Conservation (phyloP, 1,140 invertebrate genomes). For the Zaprionus kolodkinae region DNA sequence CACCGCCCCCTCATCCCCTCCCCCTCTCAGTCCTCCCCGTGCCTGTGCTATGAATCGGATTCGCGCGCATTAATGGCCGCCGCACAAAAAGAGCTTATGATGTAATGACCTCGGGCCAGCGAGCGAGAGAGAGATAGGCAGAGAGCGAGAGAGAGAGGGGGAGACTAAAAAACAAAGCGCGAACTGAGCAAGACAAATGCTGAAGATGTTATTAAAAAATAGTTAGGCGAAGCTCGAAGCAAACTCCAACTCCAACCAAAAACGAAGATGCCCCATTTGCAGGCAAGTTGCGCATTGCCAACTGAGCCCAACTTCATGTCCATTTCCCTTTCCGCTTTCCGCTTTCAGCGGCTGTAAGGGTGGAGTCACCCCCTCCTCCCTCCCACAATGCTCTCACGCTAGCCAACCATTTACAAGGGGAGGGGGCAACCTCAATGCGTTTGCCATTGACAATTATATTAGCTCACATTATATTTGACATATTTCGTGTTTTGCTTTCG, state of each 20-base stretch:
- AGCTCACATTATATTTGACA: slow-evolving; percentile 78
- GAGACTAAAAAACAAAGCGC: slow-evolving; percentile 34
- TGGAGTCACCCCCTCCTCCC: slow-evolving; percentile 1
- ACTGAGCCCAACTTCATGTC: slow-evolving; percentile 21
- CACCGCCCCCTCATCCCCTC: slow-evolving; percentile 15
- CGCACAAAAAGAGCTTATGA: slow-evolving; percentile 79
- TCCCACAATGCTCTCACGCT: slow-evolving; percentile 56
- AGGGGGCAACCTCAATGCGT: not conserved
- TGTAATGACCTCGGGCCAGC: slow-evolving; percentile 73
- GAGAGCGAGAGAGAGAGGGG: slow-evolving; percentile 15
- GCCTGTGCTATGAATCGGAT: slow-evolving; percentile 62
- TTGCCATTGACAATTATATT: slow-evolving; percentile 77
- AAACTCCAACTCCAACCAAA: not conserved
- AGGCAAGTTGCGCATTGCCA: slow-evolving; percentile 12
- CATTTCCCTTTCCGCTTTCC: slow-evolving; percentile 45
- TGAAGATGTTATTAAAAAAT: slow-evolving; percentile 83
- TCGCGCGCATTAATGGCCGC: slow-evolving; percentile 78
- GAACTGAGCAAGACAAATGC: slow-evolving; percentile 81
- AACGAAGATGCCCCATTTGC: slow-evolving; percentile 18
- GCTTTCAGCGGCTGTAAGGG: not conserved
- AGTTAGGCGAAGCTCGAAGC: slow-evolving; percentile 55
- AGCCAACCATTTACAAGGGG: slow-evolving; percentile 54
- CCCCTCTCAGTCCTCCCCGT: not conserved
- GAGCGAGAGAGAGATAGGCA: slow-evolving; percentile 19
- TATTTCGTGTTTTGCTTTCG: slow-evolving; percentile 58